These are phyloP conservation scores for Typhlomys cinereus DNA, from an alignment of 2,113 vertebrate species.

Conservation along the genomic window DNA sequence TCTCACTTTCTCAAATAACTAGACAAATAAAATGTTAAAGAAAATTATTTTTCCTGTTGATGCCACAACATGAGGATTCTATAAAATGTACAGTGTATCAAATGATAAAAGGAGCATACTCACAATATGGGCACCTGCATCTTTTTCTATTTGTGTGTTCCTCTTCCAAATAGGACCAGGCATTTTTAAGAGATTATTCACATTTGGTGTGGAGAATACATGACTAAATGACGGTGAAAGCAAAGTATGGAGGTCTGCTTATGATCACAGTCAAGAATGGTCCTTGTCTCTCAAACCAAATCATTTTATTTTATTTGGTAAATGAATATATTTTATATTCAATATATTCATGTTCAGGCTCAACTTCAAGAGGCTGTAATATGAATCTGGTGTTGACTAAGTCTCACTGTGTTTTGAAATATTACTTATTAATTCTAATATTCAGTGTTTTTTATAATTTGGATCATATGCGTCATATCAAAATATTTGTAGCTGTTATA, in stretches of 20 bases:
- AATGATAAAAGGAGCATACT: not conserved
- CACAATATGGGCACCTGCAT: not conserved
- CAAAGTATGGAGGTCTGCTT: not conserved
- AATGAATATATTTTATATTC: not conserved
- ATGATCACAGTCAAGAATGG: not conserved
- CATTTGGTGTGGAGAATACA: not conserved
- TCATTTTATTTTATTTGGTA: not conserved
- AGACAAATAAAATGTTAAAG: too few relatives aligned
- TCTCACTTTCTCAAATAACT: too few relatives aligned
- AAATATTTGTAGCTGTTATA: not conserved
- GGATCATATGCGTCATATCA: not conserved
- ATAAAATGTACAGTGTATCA: not conserved
- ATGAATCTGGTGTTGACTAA: not conserved
- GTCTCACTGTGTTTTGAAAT: conserved; percentile 14
- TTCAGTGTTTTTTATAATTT: not conserved
- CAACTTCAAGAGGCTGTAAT: not conserved
- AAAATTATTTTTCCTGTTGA: not conserved
- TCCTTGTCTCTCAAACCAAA: not conserved
- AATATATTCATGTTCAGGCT: not conserved
- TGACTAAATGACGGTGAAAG: not conserved
- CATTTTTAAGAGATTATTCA: not conserved
- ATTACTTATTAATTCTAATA: not conserved
- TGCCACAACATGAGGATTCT: not conserved
- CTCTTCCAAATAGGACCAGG: not conserved
- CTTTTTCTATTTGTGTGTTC: not conserved